phyloP scores from a whole-genome alignment of 2,888 invertebrate genomes.

The Plebejus argus region DNA sequence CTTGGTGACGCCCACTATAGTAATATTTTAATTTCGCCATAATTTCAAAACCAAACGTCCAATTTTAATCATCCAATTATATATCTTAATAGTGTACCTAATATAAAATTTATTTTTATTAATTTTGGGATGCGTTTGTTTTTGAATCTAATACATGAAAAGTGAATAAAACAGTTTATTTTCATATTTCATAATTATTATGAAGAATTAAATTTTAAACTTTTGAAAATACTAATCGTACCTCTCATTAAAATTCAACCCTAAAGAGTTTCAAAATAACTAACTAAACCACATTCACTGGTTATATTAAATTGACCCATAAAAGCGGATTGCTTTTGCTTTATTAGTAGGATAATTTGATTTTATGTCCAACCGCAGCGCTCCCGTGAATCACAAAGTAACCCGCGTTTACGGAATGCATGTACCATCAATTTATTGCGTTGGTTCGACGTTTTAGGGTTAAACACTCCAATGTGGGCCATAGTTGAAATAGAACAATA shows the following conservation, averaged over 20 bases:
- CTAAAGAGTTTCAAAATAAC: constrained; percentile 2
- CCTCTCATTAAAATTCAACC: not conserved
- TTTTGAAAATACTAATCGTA: not conserved
- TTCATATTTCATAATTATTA: too few relatives aligned
- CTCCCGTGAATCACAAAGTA: constrained; percentile 60
- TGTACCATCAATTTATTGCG: not conserved
- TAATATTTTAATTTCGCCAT: too few relatives aligned
- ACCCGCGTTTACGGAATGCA: constrained; percentile 37
- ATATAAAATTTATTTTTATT: too few relatives aligned
- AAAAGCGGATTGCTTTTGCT: constrained; percentile 68
- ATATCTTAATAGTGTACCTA: too few relatives aligned
- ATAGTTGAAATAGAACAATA: not conserved
- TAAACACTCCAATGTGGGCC: not conserved
- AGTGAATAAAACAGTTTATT: too few relatives aligned
- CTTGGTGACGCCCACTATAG: too few relatives aligned
- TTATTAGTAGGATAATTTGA: constrained; percentile 74
- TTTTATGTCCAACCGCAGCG: constrained; percentile 63
- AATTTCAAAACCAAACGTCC: too few relatives aligned
- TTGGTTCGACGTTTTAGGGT: constrained; percentile 6
- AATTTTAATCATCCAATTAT: too few relatives aligned
- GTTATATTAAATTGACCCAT: constrained; percentile 45
- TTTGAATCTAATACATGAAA: too few relatives aligned
- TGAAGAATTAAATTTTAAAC: too few relatives aligned
- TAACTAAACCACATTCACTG: constrained; percentile 35
- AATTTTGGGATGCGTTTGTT: too few relatives aligned